Base-by-base conservation (phyloP, 2,113 vertebrate genomes). In the Vombatus ursinus region DNA sequence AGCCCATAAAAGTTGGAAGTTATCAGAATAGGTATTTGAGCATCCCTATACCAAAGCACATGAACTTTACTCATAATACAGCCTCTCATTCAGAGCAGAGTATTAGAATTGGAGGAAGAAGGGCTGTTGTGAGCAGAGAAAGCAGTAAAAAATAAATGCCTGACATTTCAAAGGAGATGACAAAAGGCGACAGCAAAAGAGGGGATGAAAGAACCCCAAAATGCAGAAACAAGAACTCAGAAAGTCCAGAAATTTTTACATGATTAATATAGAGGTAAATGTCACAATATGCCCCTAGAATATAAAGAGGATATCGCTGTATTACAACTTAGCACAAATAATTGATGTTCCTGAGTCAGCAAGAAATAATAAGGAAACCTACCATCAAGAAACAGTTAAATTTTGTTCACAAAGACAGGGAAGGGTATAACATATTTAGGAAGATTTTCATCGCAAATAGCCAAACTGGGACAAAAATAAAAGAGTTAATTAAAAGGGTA, bases 361-460 rank as follows among this genome's bases (percentile, higher is more conserved):
- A 68, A 37, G 31, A 68, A 37, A 1, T 22, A 10, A 31, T n/a
- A 52, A 57, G 89, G 44, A 23, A 23, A 22, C 2, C 37, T n/a
- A 0, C 19, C 61, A 10, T 51, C 44, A 24, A 93, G 26, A 5
- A 3, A 93, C 90, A 52, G 77, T 11, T 89, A 7, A 77, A 22
- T 25, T 44, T 5, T 9, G 11, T 51, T 84, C 90, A 47, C 31
- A 23, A 47, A 37, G 28, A 68, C 6, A 52, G 25, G 8, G 68
- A 89, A 77, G 19, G 47, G 0, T 31, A 19, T 14, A 9, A 68
- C 31, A 68, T 24, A 16, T 31, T 44, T 53, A 91, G 91, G 25
- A 93, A 96, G 50, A 22, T 91, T 53, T 94, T 37, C 61, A 57
- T 91, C 94, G 93, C 91, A 28, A 89, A 23, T 50, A 48, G 90